Base-by-base conservation (phyloP, 2,113 vertebrate species). In the Xiphophorus couchianus region DNA sequence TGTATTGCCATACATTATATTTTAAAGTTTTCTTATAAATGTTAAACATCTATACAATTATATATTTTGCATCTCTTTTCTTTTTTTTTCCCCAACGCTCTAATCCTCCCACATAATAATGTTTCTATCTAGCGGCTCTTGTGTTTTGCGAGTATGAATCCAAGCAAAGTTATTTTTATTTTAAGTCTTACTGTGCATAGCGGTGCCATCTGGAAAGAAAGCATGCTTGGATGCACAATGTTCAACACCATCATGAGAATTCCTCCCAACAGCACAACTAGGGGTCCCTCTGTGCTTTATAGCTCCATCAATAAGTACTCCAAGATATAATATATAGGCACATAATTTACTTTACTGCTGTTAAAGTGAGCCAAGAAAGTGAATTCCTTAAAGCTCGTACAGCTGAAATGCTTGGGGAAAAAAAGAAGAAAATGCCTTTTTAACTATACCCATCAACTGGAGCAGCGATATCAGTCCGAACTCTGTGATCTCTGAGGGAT, bases 401-500 rank as follows among this genome's bases (percentile, higher is more conserved):
- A 11, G 51, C 51, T 58, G 22, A 58, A 25, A 58, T 54, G 8
- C 22, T 54, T 54, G 22, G 22, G 8, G 10, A 12, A 35, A 35
- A 35, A 35, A 11, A 12, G 35, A n/a, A 10, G 22, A 58, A n/a
- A 58, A 9, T 54, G 5, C 39, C 39, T 51, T 51, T 54, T 54
- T 25, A 58, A 58, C 7, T 10, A 58, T n/a, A 58, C 25, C 8
- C n/a, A 58, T 58, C 51, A 25, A 58, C 51, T n/a, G 51, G 25
- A 58, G 51, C 51, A 58, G 51, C 60, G 74, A 69, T 37, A 42
- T 77, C 39, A 70, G 25, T 42, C 31, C 3, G 2, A 3, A 58
- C 51, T 58, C 51, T 61, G 44, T 33, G 31, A 76, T 58, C 42
- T 63, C 51, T 63, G 27, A 78, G 42, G 39, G 62, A 65, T 54